phyloP scores from a whole-genome alignment of 2,797 vertebrate genomes.

The Megalops cyprinoides region DNA sequence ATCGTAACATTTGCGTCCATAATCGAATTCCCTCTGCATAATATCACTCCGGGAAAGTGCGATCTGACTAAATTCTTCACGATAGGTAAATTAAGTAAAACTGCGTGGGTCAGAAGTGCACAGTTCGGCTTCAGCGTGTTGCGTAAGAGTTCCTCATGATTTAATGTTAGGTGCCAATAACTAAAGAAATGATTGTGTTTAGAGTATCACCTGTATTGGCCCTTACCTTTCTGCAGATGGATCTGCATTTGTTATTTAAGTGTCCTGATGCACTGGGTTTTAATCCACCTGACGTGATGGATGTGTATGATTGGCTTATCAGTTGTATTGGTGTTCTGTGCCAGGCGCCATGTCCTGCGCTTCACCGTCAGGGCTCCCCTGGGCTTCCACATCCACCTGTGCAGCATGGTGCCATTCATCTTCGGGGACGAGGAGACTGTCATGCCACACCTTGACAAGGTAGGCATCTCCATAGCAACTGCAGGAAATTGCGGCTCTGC shows the following conservation, averaged over 20 bases:
- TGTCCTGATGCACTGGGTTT: background rate
- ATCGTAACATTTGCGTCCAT: constrained; percentile 4
- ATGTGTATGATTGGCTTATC: background rate
- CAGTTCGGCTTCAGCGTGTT: constrained; percentile 43
- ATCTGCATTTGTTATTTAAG: background rate
- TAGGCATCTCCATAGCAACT: constrained; percentile 51
- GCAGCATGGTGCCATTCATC: constrained; percentile 78
- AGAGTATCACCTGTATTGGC: background rate
- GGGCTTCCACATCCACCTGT: constrained; percentile 82
- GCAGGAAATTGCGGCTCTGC: background rate
- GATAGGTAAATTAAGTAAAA: constrained; percentile 66
- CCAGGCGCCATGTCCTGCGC: constrained; percentile 82
- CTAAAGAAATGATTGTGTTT: background rate
- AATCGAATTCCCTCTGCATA: constrained; percentile 8
- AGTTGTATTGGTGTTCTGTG: background rate
- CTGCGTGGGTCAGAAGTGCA: constrained; percentile 50
- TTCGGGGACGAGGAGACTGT: constrained; percentile 86
- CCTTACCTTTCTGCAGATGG: background rate
- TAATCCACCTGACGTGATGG: background rate
- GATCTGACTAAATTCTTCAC: constrained; percentile 50
- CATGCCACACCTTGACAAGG: constrained; percentile 81
- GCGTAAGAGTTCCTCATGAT: background rate
- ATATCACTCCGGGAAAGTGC: constrained; percentile 8
- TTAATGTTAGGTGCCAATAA: background rate
- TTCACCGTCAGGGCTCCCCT: constrained; percentile 68